Evolutionary conservation across 92 coral and sea anemone genomes (phyloP).

Genomic region (Heteractis magnifica): DNA sequence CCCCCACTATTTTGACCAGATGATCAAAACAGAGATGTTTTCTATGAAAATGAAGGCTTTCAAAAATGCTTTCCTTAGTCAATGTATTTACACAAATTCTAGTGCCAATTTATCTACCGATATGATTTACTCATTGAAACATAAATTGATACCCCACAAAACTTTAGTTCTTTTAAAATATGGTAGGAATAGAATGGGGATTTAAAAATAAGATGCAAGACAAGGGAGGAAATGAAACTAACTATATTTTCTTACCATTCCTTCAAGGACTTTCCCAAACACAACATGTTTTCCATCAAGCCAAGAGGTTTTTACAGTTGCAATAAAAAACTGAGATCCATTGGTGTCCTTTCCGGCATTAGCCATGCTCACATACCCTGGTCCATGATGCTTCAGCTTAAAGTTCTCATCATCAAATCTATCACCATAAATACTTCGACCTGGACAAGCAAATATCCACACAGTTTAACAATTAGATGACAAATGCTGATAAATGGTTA

Average conservation of each 20-base stretch:
- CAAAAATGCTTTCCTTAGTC: no score
- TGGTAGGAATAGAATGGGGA: no score
- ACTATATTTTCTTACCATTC: constrained; percentile 67
- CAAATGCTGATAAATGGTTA: no score
- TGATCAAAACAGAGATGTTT: no score
- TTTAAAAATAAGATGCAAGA: no score
- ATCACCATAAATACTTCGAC: constrained; percentile 90
- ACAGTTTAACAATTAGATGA: neutral
- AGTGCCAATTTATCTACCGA: no score
- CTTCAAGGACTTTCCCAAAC: constrained; percentile 84
- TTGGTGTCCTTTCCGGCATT: constrained; percentile 96
- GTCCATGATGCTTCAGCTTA: constrained; percentile 68
- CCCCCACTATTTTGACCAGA: no score
- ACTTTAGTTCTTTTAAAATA: no score
- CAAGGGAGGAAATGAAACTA: neutral
- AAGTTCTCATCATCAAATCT: constrained; percentile 82
- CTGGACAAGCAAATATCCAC: constrained; percentile 19
- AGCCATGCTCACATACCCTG: constrained; percentile 95
- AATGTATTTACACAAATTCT: no score
- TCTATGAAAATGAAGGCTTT: no score
- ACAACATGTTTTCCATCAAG: constrained; percentile 95
- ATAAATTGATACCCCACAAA: no score
- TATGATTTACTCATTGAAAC: no score
- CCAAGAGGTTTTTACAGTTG: constrained; percentile 89
- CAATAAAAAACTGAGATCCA: constrained; percentile 93